Evolutionary conservation across 2,797 vertebrate species (phyloP).

Genomic region (Falco peregrinus): DNA sequence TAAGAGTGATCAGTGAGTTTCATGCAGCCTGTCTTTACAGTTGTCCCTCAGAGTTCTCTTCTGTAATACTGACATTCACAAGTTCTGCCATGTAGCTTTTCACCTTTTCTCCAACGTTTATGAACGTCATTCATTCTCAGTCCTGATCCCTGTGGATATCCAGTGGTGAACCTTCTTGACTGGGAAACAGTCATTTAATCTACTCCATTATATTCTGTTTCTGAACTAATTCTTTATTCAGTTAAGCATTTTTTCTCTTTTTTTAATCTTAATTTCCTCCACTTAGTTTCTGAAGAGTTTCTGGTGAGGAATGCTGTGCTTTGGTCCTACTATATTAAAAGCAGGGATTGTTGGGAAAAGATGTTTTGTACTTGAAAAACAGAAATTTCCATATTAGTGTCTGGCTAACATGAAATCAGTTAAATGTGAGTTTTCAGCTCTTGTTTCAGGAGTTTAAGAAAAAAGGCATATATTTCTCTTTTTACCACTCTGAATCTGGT

Average conservation of each 20-base stretch:
- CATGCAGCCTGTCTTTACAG: background rate
- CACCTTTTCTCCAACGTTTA: background rate
- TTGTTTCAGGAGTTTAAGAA: background rate
- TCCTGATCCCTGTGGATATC: background rate
- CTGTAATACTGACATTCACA: background rate
- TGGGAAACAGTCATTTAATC: background rate
- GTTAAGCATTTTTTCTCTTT: background rate
- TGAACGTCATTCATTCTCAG: background rate
- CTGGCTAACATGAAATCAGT: background rate
- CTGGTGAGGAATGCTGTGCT: background rate
- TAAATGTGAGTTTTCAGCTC: background rate
- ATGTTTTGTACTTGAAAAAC: background rate
- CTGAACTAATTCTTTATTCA: background rate
- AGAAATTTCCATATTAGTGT: background rate
- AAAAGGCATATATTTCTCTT: background rate
- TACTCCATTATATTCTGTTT: background rate
- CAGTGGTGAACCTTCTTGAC: accelerated
- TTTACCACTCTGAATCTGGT: background rate
- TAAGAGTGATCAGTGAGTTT: background rate
- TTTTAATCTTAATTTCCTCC: background rate
- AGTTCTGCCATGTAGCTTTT: background rate
- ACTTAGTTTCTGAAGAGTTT: background rate
- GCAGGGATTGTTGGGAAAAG: background rate
- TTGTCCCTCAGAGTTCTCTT: background rate
- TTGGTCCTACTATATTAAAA: background rate